phyloP scores from a whole-genome alignment of 2,888 invertebrate species.

The Leptinotarsa rubiginosa region DNA sequence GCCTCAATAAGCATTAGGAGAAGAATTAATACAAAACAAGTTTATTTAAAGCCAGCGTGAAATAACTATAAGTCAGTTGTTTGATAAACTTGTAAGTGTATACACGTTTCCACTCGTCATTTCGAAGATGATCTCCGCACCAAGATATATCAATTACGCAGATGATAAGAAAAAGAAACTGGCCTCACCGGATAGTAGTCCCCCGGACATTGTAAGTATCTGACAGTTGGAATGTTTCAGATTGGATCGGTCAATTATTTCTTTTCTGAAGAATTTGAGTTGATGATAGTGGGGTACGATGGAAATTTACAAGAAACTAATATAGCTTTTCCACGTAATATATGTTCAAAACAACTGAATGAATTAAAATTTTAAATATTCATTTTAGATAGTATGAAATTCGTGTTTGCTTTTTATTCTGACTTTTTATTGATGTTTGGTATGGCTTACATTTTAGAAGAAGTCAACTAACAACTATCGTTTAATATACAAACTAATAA shows the following conservation, averaged over 20 bases:
- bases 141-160: conserved; percentile 42
- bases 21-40: conserved; percentile 34
- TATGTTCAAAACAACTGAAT: too few species aligned
- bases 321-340: too few species aligned
- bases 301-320: too few species aligned
- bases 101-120: background rate
- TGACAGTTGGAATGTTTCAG: conserved; percentile 13
- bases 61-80: conserved; percentile 30
- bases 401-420: too few species aligned
- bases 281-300: too few species aligned
- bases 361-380: too few species aligned
- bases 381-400: too few species aligned
- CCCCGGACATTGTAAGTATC: conserved; percentile 51
- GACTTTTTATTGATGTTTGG: too few species aligned
- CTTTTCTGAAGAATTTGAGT: background rate
- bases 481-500: too few species aligned
- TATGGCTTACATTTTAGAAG: too few species aligned
- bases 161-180: conserved; percentile 17
- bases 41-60: conserved; percentile 35
- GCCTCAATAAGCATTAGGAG: conserved; percentile 14
- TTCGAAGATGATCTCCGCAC: conserved; percentile 45
- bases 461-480: too few species aligned
- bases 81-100: conserved; percentile 19
- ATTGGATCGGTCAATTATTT: background rate
- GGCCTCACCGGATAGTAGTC: conserved; percentile 43